phyloP scores from a whole-genome alignment of 2,888 invertebrate genomes.

The Alsophila aescularia region DNA sequence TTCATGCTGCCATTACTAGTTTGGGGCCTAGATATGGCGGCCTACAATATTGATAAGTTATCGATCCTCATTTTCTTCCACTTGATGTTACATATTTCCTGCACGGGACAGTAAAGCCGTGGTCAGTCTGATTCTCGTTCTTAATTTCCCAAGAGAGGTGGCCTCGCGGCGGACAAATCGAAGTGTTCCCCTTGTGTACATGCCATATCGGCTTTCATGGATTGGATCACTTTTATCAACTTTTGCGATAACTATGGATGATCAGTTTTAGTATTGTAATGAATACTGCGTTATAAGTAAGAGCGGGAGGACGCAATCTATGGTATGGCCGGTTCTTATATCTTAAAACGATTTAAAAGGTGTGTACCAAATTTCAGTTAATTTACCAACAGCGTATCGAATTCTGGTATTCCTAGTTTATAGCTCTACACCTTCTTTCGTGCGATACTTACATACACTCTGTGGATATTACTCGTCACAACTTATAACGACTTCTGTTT shows the following conservation, averaged over 20 bases:
- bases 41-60: background rate
- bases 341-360: too few species aligned
- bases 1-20: too few species aligned
- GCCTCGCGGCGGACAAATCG: slow-evolving; percentile 73
- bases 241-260: slow-evolving; percentile 5
- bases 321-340: too few species aligned
- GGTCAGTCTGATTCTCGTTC: slow-evolving; percentile 71
- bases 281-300: background rate
- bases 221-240: slow-evolving; percentile 66
- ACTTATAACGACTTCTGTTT: slow-evolving; percentile 29
- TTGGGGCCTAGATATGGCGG: background rate
- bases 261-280: background rate
- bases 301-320: too few species aligned
- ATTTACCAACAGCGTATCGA: too few species aligned
- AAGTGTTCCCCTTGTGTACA: slow-evolving; percentile 63
- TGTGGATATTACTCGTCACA: slow-evolving; percentile 16
- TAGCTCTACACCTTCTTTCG: background rate
- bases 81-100: slow-evolving; percentile 22
- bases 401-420: too few species aligned
- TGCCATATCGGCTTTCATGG: slow-evolving; percentile 58
- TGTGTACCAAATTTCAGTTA: too few species aligned
- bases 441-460: slow-evolving; percentile 2
- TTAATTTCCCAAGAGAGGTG: slow-evolving; percentile 78
- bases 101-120: slow-evolving; percentile 36
- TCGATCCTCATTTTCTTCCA: slow-evolving; percentile 1